Conservation (phyloP, 1,140 invertebrate genomes). For the Plodia interpunctella region DNA sequence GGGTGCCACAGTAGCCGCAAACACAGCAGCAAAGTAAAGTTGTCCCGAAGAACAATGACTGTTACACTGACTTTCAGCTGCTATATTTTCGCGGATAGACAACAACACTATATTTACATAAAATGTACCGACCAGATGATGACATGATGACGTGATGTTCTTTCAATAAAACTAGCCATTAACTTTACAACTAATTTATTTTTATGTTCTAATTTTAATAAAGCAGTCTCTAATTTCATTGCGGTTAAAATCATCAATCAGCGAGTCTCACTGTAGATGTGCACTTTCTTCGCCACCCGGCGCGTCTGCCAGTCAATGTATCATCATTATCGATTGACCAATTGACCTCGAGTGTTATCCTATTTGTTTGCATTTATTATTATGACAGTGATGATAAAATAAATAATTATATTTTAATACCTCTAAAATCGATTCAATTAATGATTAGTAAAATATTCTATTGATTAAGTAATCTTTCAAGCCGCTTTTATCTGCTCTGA, state of each 20-base stretch:
- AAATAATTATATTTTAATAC: slow-evolving; percentile 27
- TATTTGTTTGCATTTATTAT: slow-evolving; percentile 42
- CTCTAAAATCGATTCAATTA: not conserved
- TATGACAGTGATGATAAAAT: slow-evolving; percentile 39
- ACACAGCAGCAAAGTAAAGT: too few species aligned
- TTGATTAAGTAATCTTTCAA: too few species aligned
- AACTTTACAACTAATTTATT: not conserved
- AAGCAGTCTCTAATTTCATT: slow-evolving; percentile 8
- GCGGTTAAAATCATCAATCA: slow-evolving; percentile 14
- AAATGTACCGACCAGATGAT: too few species aligned
- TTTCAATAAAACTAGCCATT: not conserved
- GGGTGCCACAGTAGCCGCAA: too few species aligned
- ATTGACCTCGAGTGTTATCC: slow-evolving; percentile 40
- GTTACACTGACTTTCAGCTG: too few species aligned
- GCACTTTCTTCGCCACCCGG: slow-evolving; percentile 30
- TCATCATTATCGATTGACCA: slow-evolving; percentile 55
- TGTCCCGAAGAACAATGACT: too few species aligned
- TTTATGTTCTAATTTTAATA: not conserved
- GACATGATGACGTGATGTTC: too few species aligned
- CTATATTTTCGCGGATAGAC: too few species aligned
- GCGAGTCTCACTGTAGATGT: slow-evolving; percentile 6
- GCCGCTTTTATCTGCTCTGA: too few species aligned
- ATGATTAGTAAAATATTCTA: not conserved
- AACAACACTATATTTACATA: too few species aligned
- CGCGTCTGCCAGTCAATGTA: slow-evolving; percentile 36